These are phyloP conservation scores for Fundulus diaphanus DNA, from an alignment of 2,797 vertebrate genomes.

Conservation along the genomic window DNA sequence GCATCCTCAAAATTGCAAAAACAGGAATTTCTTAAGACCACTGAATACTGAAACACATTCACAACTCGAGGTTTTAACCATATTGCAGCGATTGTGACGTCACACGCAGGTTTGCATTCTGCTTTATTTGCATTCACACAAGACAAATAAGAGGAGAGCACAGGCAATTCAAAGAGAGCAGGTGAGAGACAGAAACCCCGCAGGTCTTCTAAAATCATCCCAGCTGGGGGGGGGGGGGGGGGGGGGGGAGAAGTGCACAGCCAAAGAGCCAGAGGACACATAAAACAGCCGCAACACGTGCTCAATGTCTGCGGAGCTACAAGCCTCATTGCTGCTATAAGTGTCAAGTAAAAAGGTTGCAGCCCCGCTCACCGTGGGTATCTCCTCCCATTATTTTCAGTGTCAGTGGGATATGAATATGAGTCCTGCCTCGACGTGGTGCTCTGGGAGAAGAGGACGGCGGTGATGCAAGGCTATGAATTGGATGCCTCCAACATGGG, in stretches of 20 bases:
- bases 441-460: constrained; percentile 96
- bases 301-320: constrained; percentile 38
- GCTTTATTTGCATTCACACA: constrained; percentile 61
- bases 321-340: constrained; percentile 58
- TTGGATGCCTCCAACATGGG: constrained; percentile 96
- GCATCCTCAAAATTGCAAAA: constrained; percentile 2
- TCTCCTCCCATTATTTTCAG: constrained; percentile 80
- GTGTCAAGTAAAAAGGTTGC: constrained; percentile 54
- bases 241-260: constrained; percentile 59
- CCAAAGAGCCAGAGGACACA: constrained; percentile 37
- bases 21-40: constrained; percentile 21
- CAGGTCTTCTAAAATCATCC: constrained; percentile 61
- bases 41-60: constrained; percentile 23
- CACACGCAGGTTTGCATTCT: constrained; percentile 11
- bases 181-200: constrained; percentile 59
- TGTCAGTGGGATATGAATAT: constrained; percentile 98
- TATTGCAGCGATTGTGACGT: constrained; percentile 40
- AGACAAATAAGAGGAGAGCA: constrained; percentile 53
- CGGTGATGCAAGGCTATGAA: constrained; percentile 93
- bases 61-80: constrained; percentile 12
- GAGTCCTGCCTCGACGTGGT: constrained; percentile 96
- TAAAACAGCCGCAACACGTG: constrained; percentile 25
- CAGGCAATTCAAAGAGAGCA: constrained; percentile 56
- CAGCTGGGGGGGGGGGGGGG: constrained; percentile 70
- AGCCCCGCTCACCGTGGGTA: constrained; percentile 49